phyloP scores from a whole-genome alignment of 2,113 vertebrate genomes.

The Blennius ocellaris region DNA sequence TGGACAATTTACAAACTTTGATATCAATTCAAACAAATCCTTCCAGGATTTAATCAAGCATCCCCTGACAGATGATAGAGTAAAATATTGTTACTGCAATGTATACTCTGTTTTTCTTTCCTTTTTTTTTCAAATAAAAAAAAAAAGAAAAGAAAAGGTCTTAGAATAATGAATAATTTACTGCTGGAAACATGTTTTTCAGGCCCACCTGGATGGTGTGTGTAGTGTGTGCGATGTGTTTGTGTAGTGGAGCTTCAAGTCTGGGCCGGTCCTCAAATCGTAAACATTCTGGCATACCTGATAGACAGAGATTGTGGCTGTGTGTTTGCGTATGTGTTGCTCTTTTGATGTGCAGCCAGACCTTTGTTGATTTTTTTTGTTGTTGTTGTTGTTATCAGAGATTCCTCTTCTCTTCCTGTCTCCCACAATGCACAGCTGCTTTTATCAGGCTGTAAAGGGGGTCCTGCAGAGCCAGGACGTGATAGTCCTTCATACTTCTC shows the following conservation, averaged over 20 bases:
- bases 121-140: not conserved
- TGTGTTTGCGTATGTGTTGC: slow-evolving; percentile 36
- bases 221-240: slow-evolving; percentile 16
- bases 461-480: slow-evolving; percentile 17
- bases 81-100: slow-evolving; percentile 13
- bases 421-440: slow-evolving; percentile 53
- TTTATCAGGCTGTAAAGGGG: slow-evolving; percentile 58
- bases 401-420: slow-evolving; percentile 64
- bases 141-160: not conserved
- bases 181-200: not conserved
- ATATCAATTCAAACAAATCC: slow-evolving; percentile 30
- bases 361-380: slow-evolving; percentile 41
- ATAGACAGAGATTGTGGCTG: slow-evolving; percentile 37
- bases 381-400: slow-evolving; percentile 63
- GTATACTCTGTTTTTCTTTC: not conserved
- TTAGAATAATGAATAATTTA: not conserved
- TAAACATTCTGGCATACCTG: slow-evolving; percentile 53
- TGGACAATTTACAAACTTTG: slow-evolving; percentile 5
- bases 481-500: slow-evolving; percentile 27
- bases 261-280: not conserved
- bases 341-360: slow-evolving; percentile 62
- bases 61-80: slow-evolving; percentile 19
- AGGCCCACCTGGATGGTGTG: not conserved
- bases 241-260: slow-evolving; percentile 6
- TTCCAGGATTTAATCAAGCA: slow-evolving; percentile 13